Base-by-base conservation (phyloP, 2,113 vertebrate genomes). In the Aleadryas rufinucha region DNA sequence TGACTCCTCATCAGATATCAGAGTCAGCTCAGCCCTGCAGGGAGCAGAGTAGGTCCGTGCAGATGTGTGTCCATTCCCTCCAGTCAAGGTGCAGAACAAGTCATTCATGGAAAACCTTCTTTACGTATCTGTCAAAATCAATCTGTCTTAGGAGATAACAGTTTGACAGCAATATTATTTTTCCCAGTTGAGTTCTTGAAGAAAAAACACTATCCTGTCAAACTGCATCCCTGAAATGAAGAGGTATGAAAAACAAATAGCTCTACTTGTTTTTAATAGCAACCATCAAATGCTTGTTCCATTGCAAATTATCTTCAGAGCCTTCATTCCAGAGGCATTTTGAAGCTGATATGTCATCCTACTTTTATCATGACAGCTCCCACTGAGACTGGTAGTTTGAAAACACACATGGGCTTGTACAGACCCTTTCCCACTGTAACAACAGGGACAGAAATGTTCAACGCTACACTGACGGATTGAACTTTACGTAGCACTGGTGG, bases 161-260 rank as follows among this genome's bases (percentile, higher is more conserved):
- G 18, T 64, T 90, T 93, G 90, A 89, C 76, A 94, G 72, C 53
- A 84, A 3, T 71, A 65, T 78, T 75, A 87, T 94, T 92, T 90
- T 84, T 57, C 37, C 42, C 23, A 33, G 41, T 82, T 76, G 69
- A 71, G 17, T 64, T 94, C 81, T n/a, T 93, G 44, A 89, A 82
- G 61, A 79, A 87, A 92, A 95, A 93, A 56, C 60, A 69, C 79
- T 64, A 71, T 39, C 56, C 86, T 96, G 88, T 92, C 95, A 90
- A 90, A 69, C 28, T 49, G 6, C 30, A 84, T 72, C 42, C 21
- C 53, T 78, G 76, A 84, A 53, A 90, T 76, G n/a, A 92, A 92
- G 74, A 87, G 65, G 8, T 88, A 87, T 81, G 68, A 82, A 87
- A 95, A 96, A 41, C 79, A 93, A 92, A 89, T 49, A 68, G 31